Conservation (phyloP, 1,140 invertebrate genomes). For the Melanaphis sacchari region DNA sequence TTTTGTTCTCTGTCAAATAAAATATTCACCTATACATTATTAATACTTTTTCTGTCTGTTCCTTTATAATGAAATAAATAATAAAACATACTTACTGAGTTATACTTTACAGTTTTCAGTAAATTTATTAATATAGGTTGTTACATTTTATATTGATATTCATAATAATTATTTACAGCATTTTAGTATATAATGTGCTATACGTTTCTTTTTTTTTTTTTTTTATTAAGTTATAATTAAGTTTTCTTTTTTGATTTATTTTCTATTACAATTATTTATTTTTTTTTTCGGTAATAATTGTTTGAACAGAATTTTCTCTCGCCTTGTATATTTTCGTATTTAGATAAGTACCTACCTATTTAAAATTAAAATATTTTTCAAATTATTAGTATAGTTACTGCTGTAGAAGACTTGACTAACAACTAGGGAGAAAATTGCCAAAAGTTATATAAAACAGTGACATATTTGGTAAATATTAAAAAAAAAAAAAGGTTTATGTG, state of each 20-base stretch:
- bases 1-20: neutral
- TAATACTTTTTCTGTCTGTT: neutral
- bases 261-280: neutral
- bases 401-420: neutral
- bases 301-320: neutral
- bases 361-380: neutral
- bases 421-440: neutral
- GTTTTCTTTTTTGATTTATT: neutral
- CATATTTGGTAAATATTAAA: neutral
- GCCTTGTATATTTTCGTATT: neutral
- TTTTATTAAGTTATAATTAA: neutral
- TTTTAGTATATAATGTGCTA: neutral
- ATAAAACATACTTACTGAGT: neutral
- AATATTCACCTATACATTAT: constrained; percentile 1
- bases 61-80: neutral
- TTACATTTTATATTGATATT: neutral
- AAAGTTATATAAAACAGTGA: neutral
- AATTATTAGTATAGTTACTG: neutral
- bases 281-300: neutral
- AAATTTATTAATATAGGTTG: neutral
- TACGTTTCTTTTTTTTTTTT: neutral
- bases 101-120: neutral
- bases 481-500: neutral
- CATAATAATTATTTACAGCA: neutral
- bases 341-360: neutral